Evolutionary conservation across 2,888 invertebrate species (phyloP), one percentile per base, ranked within the genome.

Genomic region (Papilio demoleus): DNA sequence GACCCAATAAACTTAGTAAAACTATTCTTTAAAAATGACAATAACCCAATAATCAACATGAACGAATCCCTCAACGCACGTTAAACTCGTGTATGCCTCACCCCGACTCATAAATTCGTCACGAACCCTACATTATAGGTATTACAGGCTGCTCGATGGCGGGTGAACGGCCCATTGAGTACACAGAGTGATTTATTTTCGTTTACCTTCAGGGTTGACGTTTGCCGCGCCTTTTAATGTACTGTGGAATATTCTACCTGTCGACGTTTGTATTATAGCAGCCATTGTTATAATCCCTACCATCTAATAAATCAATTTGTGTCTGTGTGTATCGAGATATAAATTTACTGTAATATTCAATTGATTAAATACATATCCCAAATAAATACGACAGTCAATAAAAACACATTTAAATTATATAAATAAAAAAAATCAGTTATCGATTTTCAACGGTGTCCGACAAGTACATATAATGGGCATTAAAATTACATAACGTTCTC

Each of bases 161-260:
- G 85, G 87, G 86, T 86, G 85, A 88, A 87, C 75, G 84, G 79
- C 81, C 83, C 77, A 76, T 80, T 78, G 79, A 84, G 81, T 79
- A 80, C 75, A 77, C 74, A 76, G 79, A 77, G 79, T 84, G 85
- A 88, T 88, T 87, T 88, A 87, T 87, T 84, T 82, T 79, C 74
- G 80, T 80, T 85, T 76, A 82, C 81, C 81, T 79, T 78, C 74
- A 42, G 70, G 70, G 71, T 72, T 65, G 72, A 45, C 73, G 72
- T 70, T 70, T 67, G 70, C 70, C 36, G 50, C 60, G 17, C 65
- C 65, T 68, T 68, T 60, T 69, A 65, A 69, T 60, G 60, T 42
- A 65, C 38, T 42, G 59, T 36, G 65, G 68, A 65, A 65, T 69
- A 65, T 65, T 69, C 68, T 61, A 65, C 65, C 68, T 73, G 68